Conservation (phyloP, 2,113 vertebrate genomes). For the Amia ocellicauda region DNA sequence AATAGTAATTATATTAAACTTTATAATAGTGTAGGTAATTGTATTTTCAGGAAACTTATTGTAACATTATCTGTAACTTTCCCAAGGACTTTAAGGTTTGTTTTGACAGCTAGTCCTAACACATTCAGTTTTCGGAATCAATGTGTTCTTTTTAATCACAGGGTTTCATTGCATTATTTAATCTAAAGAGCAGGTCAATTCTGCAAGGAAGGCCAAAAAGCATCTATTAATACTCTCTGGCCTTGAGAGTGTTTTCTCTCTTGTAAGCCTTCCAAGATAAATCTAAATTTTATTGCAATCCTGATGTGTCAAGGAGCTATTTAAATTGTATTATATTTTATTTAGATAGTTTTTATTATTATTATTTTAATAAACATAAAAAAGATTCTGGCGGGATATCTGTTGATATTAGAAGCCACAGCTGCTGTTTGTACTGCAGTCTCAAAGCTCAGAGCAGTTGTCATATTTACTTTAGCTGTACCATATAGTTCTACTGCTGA, state of each 20-base stretch:
- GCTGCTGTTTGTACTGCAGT: slow-evolving; percentile 3
- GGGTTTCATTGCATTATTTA: neutral
- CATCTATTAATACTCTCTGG: slow-evolving; percentile 19
- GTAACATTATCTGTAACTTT: too few relatives aligned
- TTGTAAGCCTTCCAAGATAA: slow-evolving; percentile 11
- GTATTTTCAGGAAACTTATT: too few relatives aligned
- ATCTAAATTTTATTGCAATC: slow-evolving; percentile 1
- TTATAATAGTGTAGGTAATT: too few relatives aligned
- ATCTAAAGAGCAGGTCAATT: neutral
- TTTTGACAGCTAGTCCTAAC: too few relatives aligned
- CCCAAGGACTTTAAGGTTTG: too few relatives aligned
- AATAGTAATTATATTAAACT: neutral
- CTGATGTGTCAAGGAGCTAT: slow-evolving; percentile 6
- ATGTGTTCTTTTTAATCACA: neutral
- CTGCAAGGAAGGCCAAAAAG: neutral
- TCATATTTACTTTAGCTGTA: neutral
- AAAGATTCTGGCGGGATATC: neutral
- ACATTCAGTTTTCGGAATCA: too few relatives aligned
- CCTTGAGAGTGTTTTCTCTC: slow-evolving; percentile 22
- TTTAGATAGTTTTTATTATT: too few relatives aligned
- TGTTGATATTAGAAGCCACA: neutral
- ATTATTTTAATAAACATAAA: slow-evolving; percentile 9
- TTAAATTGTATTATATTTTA: too few relatives aligned
- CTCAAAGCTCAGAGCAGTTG: neutral
- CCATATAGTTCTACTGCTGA: too few relatives aligned